phyloP scores from a whole-genome alignment of 2,113 vertebrate species.

The Dasyprocta punctata region DNA sequence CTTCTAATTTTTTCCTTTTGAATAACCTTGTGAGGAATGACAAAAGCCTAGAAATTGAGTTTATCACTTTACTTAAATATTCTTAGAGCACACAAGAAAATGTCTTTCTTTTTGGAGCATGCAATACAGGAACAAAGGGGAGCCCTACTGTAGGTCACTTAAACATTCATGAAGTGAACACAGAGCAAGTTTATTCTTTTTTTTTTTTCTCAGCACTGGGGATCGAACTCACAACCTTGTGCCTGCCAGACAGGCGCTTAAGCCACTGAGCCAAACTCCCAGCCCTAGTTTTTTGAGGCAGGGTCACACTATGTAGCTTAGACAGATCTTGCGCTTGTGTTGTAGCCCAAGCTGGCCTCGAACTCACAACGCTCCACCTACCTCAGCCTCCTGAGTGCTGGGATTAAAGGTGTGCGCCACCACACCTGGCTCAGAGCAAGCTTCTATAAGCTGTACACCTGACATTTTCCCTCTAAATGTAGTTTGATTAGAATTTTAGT shows the following conservation, averaged over 20 bases:
- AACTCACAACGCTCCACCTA: too few relatives aligned
- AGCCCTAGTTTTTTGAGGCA: too few relatives aligned
- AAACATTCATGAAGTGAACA: neutral
- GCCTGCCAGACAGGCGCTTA: too few relatives aligned
- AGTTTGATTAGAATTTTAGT: neutral
- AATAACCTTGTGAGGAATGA: conserved; percentile 80
- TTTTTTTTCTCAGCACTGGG: too few relatives aligned
- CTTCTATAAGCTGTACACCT: neutral
- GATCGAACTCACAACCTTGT: too few relatives aligned
- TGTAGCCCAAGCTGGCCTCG: too few relatives aligned
- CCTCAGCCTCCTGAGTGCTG: too few relatives aligned
- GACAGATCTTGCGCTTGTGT: too few relatives aligned
- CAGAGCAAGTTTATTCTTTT: neutral
- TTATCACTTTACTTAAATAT: conserved; percentile 78
- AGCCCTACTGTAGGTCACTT: neutral
- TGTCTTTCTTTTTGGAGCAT: neutral
- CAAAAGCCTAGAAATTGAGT: conserved; percentile 81
- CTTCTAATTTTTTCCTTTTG: conserved; percentile 82
- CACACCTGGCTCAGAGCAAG: too few relatives aligned
- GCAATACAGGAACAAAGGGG: neutral
- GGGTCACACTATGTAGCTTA: too few relatives aligned
- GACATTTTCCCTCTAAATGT: neutral
- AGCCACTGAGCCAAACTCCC: too few relatives aligned
- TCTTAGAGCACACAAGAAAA: conserved; percentile 62
- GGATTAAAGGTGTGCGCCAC: too few relatives aligned